Evolutionary conservation across 1,140 invertebrate species (phyloP), one percentile per base, ranked within the genome.

Genomic region (Drosophila ogumai): DNA sequence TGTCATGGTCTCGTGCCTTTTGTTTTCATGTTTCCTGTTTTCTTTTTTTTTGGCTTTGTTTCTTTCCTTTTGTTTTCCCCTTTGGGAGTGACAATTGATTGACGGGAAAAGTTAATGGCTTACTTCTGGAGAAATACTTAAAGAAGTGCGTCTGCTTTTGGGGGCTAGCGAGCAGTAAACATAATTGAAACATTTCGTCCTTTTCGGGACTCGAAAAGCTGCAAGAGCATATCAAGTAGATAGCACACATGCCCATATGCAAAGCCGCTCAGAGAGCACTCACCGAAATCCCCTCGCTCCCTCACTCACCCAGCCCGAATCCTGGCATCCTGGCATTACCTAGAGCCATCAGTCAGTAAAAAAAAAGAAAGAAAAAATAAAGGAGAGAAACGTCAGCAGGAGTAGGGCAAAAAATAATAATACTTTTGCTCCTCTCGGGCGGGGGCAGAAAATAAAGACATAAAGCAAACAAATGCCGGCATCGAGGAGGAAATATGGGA

Each of bases 31-130:
- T 63, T 68, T 65, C 55, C 43, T 25, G 50, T 25, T 66, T 32
- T 41, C 43, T 46, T 50, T 50, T 40, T 64, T 31, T 52, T 38
- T 38, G 8, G 25, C 31, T 64, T 68, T 28, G 55, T 25, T 49
- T 38, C 12, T 6, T 25, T 28, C 49, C 52, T 50, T 50, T 77
- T 79, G 57, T 64, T 49, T 80, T 44, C 55, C 78, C 79, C 50
- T 57, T 79, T 75, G 52, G 59, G 59, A 76, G 71, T 80, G 84
- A 87, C 82, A 87, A 82, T 87, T 87, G 84, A 87, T 88, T 88
- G 84, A 87, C 82, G 79, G 82, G 50, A 82, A 82, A 87, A 86
- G 79, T 86, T 87, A 87, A 87, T 87, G 84, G 79, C 75, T 82
- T 88, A 87, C 69, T 72, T 49, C 54, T 59, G 36, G 71, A 36